Base-by-base conservation (phyloP, 2,888 invertebrate genomes). In the Lordiphosa andalusiaca region DNA sequence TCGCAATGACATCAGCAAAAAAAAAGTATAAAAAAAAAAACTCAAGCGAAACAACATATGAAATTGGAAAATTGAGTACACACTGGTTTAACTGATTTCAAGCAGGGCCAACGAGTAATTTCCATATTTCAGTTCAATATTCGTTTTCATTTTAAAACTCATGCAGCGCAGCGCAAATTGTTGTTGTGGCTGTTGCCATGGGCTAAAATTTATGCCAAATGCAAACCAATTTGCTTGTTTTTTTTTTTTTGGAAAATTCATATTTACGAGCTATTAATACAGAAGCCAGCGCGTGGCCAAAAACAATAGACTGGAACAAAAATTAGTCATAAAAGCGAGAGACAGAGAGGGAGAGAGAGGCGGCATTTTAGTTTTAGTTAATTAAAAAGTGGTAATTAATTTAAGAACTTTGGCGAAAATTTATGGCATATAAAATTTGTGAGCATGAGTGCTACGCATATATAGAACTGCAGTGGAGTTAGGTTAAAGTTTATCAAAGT, bases 251-350 rank as follows among this genome's bases (percentile, higher is more conserved):
- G 56, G 60, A 56, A 69, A 78, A 67, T 64, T 75, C 73, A 71
- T 77, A 71, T 77, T 82, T 82, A 82, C 65, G 75, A 65, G 72
- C 72, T 70, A 74, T 77, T 82, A 78, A 82, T 78, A 62, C 60
- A 58, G 58, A 73, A 71, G 33, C 51, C 59, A 62, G 65, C 82
- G 65, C 69, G 74, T 69, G 69, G 77, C 73, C 52, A 54, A 60
- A 54, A 40, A 54, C 38, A 39, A 30, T 30, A 61, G 42, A 21
- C 44, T 46, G 33, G 19, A 23, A 36, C 69, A 68, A 68, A 30
- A 30, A 30, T 30, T 30, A 30, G 30, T 30, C 30, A 30, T 30
- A 30, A 30, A 30, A 10, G 30, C 9, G 30, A 10, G 30, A n/a
- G n/a, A n/a, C n/a, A n/a, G n/a, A n/a, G n/a, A n/a, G n/a, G n/a